These are phyloP conservation scores for Diachrysia chrysitis DNA, from an alignment of 2,888 invertebrate genomes.

Conservation along the genomic window DNA sequence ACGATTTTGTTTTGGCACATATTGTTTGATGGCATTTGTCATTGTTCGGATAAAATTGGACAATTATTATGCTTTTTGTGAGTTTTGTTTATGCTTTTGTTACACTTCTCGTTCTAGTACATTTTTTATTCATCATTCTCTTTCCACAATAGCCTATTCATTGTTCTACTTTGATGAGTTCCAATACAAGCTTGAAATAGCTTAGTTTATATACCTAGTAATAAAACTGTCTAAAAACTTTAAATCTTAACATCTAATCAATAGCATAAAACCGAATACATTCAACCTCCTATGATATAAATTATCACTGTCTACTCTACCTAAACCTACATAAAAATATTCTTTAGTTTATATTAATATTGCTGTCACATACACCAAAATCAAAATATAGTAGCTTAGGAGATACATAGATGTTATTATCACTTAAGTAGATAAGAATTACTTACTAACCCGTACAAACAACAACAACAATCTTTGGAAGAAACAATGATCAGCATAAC, in stretches of 20 bases:
- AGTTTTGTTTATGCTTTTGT: too few species aligned
- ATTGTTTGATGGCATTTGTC: constrained; percentile 15
- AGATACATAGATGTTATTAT: background rate
- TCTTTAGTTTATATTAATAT: background rate
- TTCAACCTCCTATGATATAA: background rate
- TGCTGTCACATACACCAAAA: constrained; percentile 6
- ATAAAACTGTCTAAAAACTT: constrained; percentile 4
- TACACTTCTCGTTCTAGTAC: too few species aligned
- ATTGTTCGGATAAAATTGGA: constrained; percentile 35
- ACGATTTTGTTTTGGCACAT: constrained; percentile 32
- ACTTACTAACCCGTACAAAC: background rate
- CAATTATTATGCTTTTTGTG: constrained; percentile 1
- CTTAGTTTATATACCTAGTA: background rate
- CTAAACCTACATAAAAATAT: background rate
- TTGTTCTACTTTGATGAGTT: constrained; percentile 3
- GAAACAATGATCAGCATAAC: background rate
- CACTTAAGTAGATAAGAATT: background rate
- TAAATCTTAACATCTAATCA: background rate
- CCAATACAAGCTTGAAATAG: background rate
- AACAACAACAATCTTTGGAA: constrained; percentile 3
- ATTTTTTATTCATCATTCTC: background rate
- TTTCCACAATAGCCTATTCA: background rate
- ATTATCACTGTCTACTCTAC: background rate
- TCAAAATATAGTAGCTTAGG: background rate
- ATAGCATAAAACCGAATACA: background rate